Evolutionary conservation across 2,113 vertebrate genomes (phyloP).

Genomic region (Gadus macrocephalus): DNA sequence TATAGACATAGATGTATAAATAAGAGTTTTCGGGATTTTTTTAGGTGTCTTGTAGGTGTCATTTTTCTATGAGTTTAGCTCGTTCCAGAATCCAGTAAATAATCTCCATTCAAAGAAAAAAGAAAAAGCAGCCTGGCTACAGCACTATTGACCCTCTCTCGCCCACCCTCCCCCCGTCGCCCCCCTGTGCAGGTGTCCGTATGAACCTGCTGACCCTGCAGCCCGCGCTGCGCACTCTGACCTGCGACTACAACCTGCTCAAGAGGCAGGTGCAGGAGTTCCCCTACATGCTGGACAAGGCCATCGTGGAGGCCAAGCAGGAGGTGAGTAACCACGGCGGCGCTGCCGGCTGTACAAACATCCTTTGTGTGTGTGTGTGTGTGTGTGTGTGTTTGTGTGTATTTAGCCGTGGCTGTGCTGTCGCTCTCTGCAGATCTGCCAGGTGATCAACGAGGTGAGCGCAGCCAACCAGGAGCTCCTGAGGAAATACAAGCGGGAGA

Average conservation of each 20-base stretch:
- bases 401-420: background rate
- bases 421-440: constrained; percentile 76
- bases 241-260: constrained; percentile 88
- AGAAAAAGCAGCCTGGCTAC: background rate
- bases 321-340: constrained; percentile 72
- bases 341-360: no score
- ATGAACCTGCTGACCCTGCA: constrained; percentile 90
- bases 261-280: constrained; percentile 93
- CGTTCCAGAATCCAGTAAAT: no score
- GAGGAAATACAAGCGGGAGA: constrained; percentile 89
- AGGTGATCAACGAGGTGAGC: constrained; percentile 87
- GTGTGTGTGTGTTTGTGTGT: constrained; percentile 8
- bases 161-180: no score
- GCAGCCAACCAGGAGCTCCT: constrained; percentile 86
- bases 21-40: no score
- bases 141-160: background rate
- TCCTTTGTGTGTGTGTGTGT: constrained; percentile 5
- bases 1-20: no score
- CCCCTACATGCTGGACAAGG: constrained; percentile 86
- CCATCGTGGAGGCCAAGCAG: constrained; percentile 78
- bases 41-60: no score
- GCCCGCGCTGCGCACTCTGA: constrained; percentile 89
- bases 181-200: constrained; percentile 76
- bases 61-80: no score
- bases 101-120: background rate